phyloP scores from a whole-genome alignment of 1,140 invertebrate species.

The Hermetia illucens region DNA sequence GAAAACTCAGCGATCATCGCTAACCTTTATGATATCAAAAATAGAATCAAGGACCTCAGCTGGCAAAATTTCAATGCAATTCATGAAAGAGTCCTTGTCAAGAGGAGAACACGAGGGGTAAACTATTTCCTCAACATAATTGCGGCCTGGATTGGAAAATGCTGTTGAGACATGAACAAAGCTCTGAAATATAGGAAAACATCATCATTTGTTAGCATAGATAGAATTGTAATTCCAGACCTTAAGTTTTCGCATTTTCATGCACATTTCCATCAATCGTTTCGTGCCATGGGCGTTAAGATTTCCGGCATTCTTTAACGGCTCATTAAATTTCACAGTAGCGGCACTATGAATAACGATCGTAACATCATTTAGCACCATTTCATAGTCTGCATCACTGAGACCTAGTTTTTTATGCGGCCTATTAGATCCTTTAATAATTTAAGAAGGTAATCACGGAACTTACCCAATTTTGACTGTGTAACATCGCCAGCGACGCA shows the following conservation, averaged over 20 bases:
- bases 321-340: slow-evolving; percentile 71
- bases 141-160: slow-evolving; percentile 66
- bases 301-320: slow-evolving; percentile 45
- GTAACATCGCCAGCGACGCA: slow-evolving; percentile 30
- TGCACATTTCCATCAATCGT: slow-evolving; percentile 38
- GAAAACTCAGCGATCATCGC: neutral
- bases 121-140: slow-evolving; percentile 52
- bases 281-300: slow-evolving; percentile 48
- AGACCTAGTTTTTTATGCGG: too few relatives aligned
- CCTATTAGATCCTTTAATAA: slow-evolving; percentile 8
- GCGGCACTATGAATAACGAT: slow-evolving; percentile 80
- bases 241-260: slow-evolving; percentile 53
- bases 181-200: slow-evolving; percentile 34
- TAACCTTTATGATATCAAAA: slow-evolving; percentile 36
- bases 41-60: slow-evolving; percentile 41
- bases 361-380: slow-evolving; percentile 42
- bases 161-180: slow-evolving; percentile 79
- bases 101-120: slow-evolving; percentile 45
- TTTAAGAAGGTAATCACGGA: neutral
- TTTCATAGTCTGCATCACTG: slow-evolving; percentile 35
- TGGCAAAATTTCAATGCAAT: slow-evolving; percentile 42
- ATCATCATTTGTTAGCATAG: neutral
- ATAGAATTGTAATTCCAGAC: slow-evolving; percentile 31
- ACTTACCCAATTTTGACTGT: slow-evolving; percentile 22
- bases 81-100: slow-evolving; percentile 44